Conservation (phyloP, 1,140 invertebrate genomes). For the Microplitis mediator region DNA sequence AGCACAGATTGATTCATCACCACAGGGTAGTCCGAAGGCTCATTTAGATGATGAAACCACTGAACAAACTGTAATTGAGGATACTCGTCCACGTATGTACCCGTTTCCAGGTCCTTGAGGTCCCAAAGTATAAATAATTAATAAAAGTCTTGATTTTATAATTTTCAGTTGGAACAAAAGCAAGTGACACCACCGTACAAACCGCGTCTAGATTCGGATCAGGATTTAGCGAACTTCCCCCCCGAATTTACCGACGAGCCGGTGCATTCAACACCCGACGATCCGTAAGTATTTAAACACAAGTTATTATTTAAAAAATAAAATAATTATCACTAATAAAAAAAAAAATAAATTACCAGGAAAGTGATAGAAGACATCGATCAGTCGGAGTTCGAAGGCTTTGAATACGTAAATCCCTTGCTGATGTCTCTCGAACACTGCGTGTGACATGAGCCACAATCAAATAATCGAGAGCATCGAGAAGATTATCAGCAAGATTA, state of each 20-base stretch:
- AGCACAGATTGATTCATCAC: constrained; percentile 48
- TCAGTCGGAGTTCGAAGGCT: constrained; percentile 99
- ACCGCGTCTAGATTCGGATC: constrained; percentile 86
- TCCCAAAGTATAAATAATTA: no score
- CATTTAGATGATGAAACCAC: constrained; percentile 50
- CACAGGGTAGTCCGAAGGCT: constrained; percentile 47
- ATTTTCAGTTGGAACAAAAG: constrained; percentile 85
- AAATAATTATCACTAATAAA: background rate
- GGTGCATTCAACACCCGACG: constrained; percentile 95
- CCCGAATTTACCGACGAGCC: constrained; percentile 98
- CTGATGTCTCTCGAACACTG: constrained; percentile 97
- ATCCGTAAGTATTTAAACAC: constrained; percentile 77
- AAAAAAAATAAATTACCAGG: constrained; percentile 66
- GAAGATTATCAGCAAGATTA: background rate
- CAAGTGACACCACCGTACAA: constrained; percentile 97
- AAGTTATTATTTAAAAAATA: no score
- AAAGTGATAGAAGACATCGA: constrained; percentile 96
- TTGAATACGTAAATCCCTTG: constrained; percentile 99
- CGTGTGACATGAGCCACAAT: constrained; percentile 88
- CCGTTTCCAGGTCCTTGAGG: no score
- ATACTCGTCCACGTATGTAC: constrained; percentile 50
- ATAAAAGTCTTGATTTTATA: no score
- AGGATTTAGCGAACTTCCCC: constrained; percentile 98
- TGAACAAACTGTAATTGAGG: constrained; percentile 47
- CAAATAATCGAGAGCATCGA: constrained; percentile 33